These are phyloP conservation scores for Laterallus jamaicensis DNA, from an alignment of 2,113 vertebrate species.

Conservation along the genomic window DNA sequence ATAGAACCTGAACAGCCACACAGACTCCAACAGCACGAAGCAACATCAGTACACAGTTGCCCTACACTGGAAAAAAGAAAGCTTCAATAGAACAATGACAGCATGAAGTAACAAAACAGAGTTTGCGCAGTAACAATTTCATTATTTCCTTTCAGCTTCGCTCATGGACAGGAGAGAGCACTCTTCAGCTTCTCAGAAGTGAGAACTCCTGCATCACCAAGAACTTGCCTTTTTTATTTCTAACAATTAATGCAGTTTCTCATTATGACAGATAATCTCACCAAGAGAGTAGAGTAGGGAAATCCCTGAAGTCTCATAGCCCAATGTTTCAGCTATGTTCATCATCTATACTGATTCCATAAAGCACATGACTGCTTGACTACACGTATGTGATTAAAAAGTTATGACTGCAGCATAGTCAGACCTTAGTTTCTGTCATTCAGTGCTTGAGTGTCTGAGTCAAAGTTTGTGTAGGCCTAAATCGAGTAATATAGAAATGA, in stretches of 20 bases:
- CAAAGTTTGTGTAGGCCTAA: background rate
- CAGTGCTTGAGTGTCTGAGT: background rate
- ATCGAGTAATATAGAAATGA: background rate
- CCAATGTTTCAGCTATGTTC: background rate
- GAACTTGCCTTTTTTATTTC: background rate
- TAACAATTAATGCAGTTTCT: background rate
- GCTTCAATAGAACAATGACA: background rate
- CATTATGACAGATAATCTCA: background rate
- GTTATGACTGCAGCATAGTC: background rate
- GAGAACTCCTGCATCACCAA: background rate
- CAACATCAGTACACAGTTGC: background rate
- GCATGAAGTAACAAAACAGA: conserved; percentile 6
- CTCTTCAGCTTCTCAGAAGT: background rate
- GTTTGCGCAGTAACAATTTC: background rate
- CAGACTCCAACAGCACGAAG: background rate
- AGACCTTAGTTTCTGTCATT: background rate
- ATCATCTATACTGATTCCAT: background rate
- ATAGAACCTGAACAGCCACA: conserved; percentile 11
- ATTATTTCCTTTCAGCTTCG: background rate
- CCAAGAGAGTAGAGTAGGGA: background rate
- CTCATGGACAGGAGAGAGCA: background rate
- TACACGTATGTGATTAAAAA: background rate
- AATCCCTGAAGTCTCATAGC: background rate
- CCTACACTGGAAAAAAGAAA: background rate
- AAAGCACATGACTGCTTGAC: background rate